Base-by-base conservation (phyloP, 2,888 invertebrate genomes). In the Uloborus plumipes region DNA sequence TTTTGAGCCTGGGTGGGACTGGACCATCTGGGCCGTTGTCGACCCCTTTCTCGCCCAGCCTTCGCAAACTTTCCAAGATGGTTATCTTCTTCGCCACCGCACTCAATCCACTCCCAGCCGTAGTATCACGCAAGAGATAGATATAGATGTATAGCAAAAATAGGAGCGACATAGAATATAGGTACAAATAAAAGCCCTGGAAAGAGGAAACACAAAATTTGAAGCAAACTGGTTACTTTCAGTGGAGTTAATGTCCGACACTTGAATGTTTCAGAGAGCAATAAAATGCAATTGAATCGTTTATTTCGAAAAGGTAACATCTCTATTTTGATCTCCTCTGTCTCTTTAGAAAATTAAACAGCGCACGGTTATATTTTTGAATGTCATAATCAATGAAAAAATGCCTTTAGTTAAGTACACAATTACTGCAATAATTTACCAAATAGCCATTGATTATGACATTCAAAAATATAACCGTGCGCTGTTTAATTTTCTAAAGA, bases 71-170 rank as follows among this genome's bases (percentile, higher is more conserved):
- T 70, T 84, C 84, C 16, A 84, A 58, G 31, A 84, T 84, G 22
- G 78, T 82, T 6, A 82, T 72, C 26, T 84, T 84, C 62, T 84
- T 84, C 22, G 78, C 81, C 13, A 74, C 76, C 9, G 82, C 76
- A 31, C 78, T 82, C 18, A 77, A 62, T 11, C 80, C 80, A 62
- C 78, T 70, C 18, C 75, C 76, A 13, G 81, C 77, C 11, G 84
- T 77, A 9, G 81, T 69, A 61, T 96, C 95, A 92, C 95, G 96
- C 87, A 97, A 92, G 87, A 97, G 92, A 92, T 96, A 96, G 91
- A 96, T 95, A 92, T 96, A 96, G 87, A 96, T 96, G 91, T 96
- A 97, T 87, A 96, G 92, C 89, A 97, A 92, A 91, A 97, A 97
- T 87, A 96, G 91, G 90, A 97, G 95, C 91, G 96, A 96, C 91